Evolutionary conservation across 2,888 invertebrate genomes (phyloP), one percentile per base, ranked within the genome.

Genomic region (Camptogramma bilineatum): DNA sequence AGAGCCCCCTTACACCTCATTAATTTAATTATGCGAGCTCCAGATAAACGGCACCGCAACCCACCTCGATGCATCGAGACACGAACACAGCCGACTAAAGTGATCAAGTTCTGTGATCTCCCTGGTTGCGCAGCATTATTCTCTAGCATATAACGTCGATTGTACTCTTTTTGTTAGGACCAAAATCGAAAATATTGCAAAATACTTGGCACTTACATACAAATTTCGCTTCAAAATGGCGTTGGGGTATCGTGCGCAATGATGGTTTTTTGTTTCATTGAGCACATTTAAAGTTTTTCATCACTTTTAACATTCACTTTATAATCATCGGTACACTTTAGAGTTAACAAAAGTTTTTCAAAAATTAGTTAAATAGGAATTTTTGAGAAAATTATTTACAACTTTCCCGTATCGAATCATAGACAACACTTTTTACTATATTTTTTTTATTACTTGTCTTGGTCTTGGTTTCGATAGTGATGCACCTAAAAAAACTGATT

Each of bases 191-290:
- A 89, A 88, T 91, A 93, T 91, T 89, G 90, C 91, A 85, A 93
- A 93, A 90, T 92, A 92, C 91, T 91, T 93, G 92, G 91, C 93
- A 93, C 94, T 94, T 93, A 94, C 93, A 92, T 90, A 92, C 88
- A 92, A 93, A 91, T 91, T 93, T 93, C 91, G 93, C 93, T 92
- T 93, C 94, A 94, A 94, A 93, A 94, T 94, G 94, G 94, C 94
- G 94, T 93, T 93, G 87, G 83, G 84, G 86, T 91, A 91, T 91
- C 93, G 92, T 93, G 93, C 92, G 93, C 90, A 91, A 90, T 89
- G 91, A 91, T 90, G 89, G 93, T 89, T 93, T 93, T 93, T 92
- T 90, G 91, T 91, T 91, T 91, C 87, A 87, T 86, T 87, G 79
- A 85, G 85, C 84, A 88, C 89, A 79, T 84, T 80, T 84, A 83